Base-by-base conservation (phyloP, 2,113 vertebrate species). In the Natator depressus region DNA sequence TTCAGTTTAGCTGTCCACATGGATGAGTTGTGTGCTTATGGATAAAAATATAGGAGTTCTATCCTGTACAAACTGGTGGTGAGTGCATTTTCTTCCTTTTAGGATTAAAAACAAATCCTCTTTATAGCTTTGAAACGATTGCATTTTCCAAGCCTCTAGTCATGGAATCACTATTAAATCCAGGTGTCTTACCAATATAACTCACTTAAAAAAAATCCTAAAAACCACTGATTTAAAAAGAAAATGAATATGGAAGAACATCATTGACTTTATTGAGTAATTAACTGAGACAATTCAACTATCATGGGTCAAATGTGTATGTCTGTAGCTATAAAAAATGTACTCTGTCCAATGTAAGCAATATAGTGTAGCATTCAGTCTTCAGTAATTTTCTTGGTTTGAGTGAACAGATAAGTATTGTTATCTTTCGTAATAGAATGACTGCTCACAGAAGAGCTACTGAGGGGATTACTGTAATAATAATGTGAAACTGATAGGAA, bases 341-440 rank as follows among this genome's bases (percentile, higher is more conserved):
- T 93, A 86, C 46, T 11, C 46, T 80, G 75, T 54, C 79, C 62
- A 0, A 0, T 97, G 83, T 96, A 72, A 90, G 80, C 69, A 55
- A 85, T 86, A 81, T 80, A 96, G 87, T 35, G 91, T 91, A 92
- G 25, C 6, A 1, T 92, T 96, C 84, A 87, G 83, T 94, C 94
- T 94, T 96, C 88, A 90, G 92, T 84, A 90, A 75, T 93, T 92
- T 89, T 86, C 95, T 93, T 95, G 47, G 92, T 96, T 94, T 95
- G 90, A 89, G 10, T 80, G 97, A 97, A 96, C 94, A 96, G 96
- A 2, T 96, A 88, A 93, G 88, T 95, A 94, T 91, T 97, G 88
- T 96, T 90, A 88, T 89, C 14, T 27, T 91, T 95, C 86, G 95
- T 97, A 96, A 98, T 87, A 90, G 95, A 95, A 72, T 57, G 87